phyloP scores from a whole-genome alignment of 2,113 vertebrate species.

The Eupsittula cactorum region DNA sequence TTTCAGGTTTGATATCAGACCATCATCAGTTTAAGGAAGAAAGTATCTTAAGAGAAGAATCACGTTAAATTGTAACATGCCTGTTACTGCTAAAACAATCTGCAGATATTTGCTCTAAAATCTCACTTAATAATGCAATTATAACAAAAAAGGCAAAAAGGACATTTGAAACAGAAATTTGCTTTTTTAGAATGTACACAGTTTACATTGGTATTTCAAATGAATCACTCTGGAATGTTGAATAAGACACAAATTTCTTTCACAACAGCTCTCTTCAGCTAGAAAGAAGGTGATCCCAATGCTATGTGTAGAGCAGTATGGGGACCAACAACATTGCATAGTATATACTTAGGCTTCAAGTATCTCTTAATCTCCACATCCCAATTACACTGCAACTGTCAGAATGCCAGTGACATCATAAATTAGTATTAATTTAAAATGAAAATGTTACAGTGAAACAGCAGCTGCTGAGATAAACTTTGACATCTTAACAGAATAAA shows the following conservation, averaged over 20 bases:
- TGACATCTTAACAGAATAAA: slow-evolving; percentile 65
- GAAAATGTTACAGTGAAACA: slow-evolving; percentile 61
- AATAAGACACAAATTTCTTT: neutral
- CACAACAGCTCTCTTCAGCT: neutral
- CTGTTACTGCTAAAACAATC: neutral
- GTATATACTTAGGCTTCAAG: neutral
- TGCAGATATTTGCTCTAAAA: neutral
- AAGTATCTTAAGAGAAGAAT: neutral
- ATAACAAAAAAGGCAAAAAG: neutral
- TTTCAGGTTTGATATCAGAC: neutral
- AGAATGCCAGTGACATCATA: slow-evolving; percentile 58
- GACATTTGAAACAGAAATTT: neutral
- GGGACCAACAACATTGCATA: neutral
- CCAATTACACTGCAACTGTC: slow-evolving; percentile 40
- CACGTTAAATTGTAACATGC: neutral
- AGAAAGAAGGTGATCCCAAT: neutral
- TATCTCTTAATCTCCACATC: slow-evolving; percentile 27
- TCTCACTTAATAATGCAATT: neutral
- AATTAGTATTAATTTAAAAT: slow-evolving; percentile 70
- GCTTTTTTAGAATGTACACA: neutral
- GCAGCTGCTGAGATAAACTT: slow-evolving; percentile 68
- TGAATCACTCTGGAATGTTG: neutral
- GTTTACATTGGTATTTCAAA: neutral
- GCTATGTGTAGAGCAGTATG: neutral
- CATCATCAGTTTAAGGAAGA: neutral